Evolutionary conservation across 2,113 vertebrate species (phyloP).

Genomic region (Cololabis saira): DNA sequence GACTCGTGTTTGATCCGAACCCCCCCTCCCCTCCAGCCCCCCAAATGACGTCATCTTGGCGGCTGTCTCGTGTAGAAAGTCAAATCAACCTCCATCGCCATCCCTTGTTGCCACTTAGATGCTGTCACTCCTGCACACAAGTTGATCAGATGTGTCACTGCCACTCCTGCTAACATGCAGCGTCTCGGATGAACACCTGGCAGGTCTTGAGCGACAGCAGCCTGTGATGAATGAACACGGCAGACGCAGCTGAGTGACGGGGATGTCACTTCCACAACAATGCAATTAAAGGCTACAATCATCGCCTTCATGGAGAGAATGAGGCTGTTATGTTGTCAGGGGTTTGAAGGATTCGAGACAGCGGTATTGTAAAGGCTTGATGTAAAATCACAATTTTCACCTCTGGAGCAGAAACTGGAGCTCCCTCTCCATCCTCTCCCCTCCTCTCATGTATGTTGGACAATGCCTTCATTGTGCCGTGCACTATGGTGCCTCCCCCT

Average conservation of each 20-base stretch:
- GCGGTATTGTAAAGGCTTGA: conserved; percentile 40
- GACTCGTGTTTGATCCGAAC: conserved; percentile 9
- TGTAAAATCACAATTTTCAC: conserved; percentile 40
- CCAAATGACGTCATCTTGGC: conserved; percentile 29
- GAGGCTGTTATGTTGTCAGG: conserved; percentile 64
- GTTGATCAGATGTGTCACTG: conserved; percentile 66
- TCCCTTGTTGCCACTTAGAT: conserved; percentile 37
- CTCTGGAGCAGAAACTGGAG: conserved; percentile 13
- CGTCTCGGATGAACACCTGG: conserved; percentile 35
- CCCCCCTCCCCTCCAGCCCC: conserved; percentile 16
- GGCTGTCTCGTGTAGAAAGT: conserved; percentile 52
- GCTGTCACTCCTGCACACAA: conserved; percentile 17
- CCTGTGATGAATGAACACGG: conserved; percentile 12
- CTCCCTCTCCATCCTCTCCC: conserved; percentile 2
- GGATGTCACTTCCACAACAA: conserved; percentile 54
- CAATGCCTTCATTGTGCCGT: conserved; percentile 41
- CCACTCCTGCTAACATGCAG: conserved; percentile 15
- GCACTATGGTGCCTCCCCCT: conserved; percentile 28
- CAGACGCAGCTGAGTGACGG: conserved; percentile 48
- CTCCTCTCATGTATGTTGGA: conserved; percentile 34
- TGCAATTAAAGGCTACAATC: conserved; percentile 69
- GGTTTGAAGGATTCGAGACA: conserved; percentile 58
- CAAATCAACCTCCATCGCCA: conserved; percentile 44
- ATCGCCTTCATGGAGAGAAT: conserved; percentile 47
- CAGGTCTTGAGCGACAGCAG: conserved; percentile 55